phyloP scores from a whole-genome alignment of 2,888 invertebrate species.

The Electrophaes corylata region DNA sequence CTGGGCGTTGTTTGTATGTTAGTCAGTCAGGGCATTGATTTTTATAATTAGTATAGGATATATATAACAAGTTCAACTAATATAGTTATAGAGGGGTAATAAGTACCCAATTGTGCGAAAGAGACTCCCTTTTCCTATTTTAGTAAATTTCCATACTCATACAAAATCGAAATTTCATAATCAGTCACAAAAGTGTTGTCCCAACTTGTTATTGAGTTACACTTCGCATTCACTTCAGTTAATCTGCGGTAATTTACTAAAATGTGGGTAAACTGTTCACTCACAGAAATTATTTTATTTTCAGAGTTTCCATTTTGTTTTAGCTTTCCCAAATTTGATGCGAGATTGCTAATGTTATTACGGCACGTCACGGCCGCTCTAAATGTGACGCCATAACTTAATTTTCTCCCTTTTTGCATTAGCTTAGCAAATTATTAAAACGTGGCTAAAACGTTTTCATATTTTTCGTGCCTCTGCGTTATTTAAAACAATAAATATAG shows the following conservation, averaged over 20 bases:
- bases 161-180: not conserved
- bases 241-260: slow-evolving; percentile 51
- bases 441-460: not conserved
- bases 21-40: too few species aligned
- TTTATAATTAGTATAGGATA: too few species aligned
- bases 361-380: slow-evolving; percentile 29
- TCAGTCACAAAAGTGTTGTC: slow-evolving; percentile 7
- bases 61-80: too few species aligned
- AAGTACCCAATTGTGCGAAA: too few species aligned
- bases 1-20: too few species aligned
- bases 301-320: slow-evolving; percentile 25
- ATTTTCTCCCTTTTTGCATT: slow-evolving; percentile 36
- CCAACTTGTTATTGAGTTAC: slow-evolving; percentile 34
- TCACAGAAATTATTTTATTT: slow-evolving; percentile 15
- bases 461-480: not conserved
- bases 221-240: slow-evolving; percentile 23
- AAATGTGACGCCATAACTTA: slow-evolving; percentile 31
- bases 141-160: not conserved
- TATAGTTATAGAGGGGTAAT: too few species aligned
- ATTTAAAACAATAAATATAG: too few species aligned
- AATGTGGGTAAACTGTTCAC: slow-evolving; percentile 36
- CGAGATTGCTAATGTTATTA: slow-evolving; percentile 44
- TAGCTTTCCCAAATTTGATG: slow-evolving; percentile 39
- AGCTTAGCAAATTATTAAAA: slow-evolving; percentile 6
- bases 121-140: not conserved